Conservation (phyloP, 2,113 vertebrate genomes). For the Tautogolabrus adspersus region DNA sequence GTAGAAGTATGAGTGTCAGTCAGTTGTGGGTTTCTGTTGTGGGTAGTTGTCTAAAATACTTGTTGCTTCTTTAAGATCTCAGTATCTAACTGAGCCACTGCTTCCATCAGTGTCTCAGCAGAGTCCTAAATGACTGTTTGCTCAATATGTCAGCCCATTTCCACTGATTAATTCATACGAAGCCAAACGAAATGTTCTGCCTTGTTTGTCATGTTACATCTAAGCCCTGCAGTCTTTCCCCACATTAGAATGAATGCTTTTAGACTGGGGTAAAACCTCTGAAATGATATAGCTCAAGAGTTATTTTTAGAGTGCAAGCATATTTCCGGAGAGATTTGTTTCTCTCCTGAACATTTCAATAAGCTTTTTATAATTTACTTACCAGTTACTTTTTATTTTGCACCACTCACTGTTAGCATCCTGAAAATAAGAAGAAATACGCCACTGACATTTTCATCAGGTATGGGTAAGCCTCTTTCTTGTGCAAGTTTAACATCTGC, state of each 20-base stretch:
- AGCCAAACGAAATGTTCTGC: conserved; percentile 88
- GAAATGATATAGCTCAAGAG: conserved; percentile 12
- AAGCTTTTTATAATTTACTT: neutral
- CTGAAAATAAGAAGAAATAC: too few relatives aligned
- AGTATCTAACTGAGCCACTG: conserved; percentile 86
- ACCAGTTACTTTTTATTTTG: too few relatives aligned
- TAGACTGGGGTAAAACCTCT: conserved; percentile 8
- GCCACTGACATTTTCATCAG: too few relatives aligned
- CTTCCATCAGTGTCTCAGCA: conserved; percentile 78
- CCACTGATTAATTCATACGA: conserved; percentile 86
- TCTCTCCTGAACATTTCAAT: neutral
- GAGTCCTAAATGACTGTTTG: conserved; percentile 81
- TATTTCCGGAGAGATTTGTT: neutral
- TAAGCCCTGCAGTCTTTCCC: conserved; percentile 55
- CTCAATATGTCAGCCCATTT: conserved; percentile 79
- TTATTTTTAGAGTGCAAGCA: neutral
- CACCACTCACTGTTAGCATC: too few relatives aligned
- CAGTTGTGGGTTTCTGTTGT: too few relatives aligned
- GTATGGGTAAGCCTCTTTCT: too few relatives aligned
- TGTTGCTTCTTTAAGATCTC: conserved; percentile 73
- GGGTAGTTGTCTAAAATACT: conserved; percentile 47
- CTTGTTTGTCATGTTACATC: conserved; percentile 83
- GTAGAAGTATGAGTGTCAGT: neutral
- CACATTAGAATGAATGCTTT: conserved; percentile 36
- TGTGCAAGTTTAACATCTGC: too few relatives aligned